Percentiles rank a stretch among this genome's conserved stretches.
phyloP scores from a whole-genome alignment of 2,888 invertebrate species.

The Nycteola revayana region DNA sequence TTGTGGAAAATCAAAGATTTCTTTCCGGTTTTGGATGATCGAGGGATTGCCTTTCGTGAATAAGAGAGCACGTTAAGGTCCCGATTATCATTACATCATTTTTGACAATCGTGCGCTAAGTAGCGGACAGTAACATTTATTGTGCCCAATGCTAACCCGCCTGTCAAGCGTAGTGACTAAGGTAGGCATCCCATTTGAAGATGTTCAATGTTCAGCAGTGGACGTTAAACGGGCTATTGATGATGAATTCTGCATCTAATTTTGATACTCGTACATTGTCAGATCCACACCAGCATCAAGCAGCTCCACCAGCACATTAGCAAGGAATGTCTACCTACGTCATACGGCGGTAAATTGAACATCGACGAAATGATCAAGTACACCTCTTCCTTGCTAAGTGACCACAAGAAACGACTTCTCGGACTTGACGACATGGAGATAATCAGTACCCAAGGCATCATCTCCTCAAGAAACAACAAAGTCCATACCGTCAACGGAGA shows the following conservation, averaged over 20 bases:
- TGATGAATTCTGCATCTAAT: too few species aligned
- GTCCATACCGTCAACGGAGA: conserved; percentile 51
- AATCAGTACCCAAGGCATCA: conserved; percentile 82
- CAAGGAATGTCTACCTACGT: conserved; percentile 84
- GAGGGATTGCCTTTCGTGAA: too few species aligned
- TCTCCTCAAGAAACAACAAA: conserved; percentile 50
- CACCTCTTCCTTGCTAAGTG: conserved; percentile 84
- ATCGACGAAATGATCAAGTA: conserved; percentile 86
- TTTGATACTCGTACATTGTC: conserved; percentile 34
- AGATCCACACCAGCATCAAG: conserved; percentile 82
- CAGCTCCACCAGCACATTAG: conserved; percentile 83
- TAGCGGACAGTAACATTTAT: too few species aligned
- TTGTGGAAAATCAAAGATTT: too few species aligned
- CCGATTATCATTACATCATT: too few species aligned
- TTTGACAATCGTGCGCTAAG: too few species aligned
- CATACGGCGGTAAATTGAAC: conserved; percentile 87
- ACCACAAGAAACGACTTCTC: conserved; percentile 82
- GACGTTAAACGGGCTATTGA: not conserved
- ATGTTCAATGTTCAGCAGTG: too few species aligned
- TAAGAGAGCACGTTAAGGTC: too few species aligned
- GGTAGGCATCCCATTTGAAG: too few species aligned
- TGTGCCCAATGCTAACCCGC: too few species aligned
- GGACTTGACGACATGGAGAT: conserved; percentile 85
- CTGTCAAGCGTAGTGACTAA: too few species aligned
- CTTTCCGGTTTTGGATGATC: too few species aligned